Evolutionary conservation across 2,797 vertebrate genomes (phyloP).

Genomic region (Mallotus villosus): DNA sequence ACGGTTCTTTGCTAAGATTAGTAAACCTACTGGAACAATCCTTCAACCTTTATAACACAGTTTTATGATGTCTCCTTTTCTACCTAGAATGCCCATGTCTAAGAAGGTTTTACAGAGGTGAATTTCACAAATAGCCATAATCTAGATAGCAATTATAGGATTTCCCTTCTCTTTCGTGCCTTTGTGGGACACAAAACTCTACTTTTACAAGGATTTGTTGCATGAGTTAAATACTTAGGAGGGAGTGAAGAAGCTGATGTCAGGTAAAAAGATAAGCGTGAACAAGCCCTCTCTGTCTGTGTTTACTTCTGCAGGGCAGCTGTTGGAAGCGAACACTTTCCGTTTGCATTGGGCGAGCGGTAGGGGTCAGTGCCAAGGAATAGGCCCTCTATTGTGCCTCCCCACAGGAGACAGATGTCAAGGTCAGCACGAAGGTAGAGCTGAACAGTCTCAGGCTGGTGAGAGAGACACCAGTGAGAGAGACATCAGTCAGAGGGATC

Average conservation of each 20-base stretch:
- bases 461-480: background rate
- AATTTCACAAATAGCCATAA: slow-evolving; percentile 1
- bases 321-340: slow-evolving; percentile 55
- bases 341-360: slow-evolving; percentile 46
- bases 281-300: slow-evolving; percentile 33
- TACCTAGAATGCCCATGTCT: background rate
- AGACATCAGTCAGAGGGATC: slow-evolving; percentile 2
- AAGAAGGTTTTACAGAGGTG: background rate
- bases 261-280: slow-evolving; percentile 45
- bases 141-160: background rate
- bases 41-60: background rate
- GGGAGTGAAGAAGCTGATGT: slow-evolving; percentile 40
- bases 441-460: slow-evolving; percentile 43
- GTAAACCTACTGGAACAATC: slow-evolving; percentile 1
- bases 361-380: slow-evolving; percentile 59
- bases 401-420: slow-evolving; percentile 54
- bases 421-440: slow-evolving; percentile 51
- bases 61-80: background rate
- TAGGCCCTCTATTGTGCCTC: slow-evolving; percentile 53
- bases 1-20: slow-evolving; percentile 5
- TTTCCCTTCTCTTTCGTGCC: background rate
- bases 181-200: background rate
- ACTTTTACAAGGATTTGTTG: slow-evolving; percentile 1
- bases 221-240: slow-evolving; percentile 33
- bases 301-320: slow-evolving; percentile 54